Conservation (phyloP, 2,888 invertebrate species). For the Catocala sponsa region DNA sequence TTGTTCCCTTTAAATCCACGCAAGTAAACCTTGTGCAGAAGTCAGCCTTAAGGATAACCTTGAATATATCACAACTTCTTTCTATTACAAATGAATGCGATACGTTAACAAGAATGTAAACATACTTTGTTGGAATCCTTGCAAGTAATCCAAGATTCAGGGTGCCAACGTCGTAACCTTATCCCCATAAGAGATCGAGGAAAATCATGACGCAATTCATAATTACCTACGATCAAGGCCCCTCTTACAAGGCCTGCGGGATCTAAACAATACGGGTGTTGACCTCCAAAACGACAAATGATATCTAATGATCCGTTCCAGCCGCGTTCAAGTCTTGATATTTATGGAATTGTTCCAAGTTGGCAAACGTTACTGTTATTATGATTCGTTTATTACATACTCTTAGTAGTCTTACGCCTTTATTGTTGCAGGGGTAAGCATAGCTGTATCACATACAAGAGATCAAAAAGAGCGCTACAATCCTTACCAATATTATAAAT, state of each 20-base stretch:
- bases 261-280: conserved; percentile 10
- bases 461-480: too few relatives aligned
- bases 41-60: background rate
- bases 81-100: background rate
- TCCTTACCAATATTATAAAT: too few relatives aligned
- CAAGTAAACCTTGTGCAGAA: too few relatives aligned
- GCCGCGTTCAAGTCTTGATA: conserved; percentile 5
- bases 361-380: conserved; percentile 12
- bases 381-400: background rate
- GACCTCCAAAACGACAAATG: conserved; percentile 5
- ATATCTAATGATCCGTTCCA: conserved; percentile 8
- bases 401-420: too few relatives aligned
- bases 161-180: background rate
- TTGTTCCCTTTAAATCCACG: too few relatives aligned
- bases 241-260: conserved; percentile 1
- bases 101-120: background rate
- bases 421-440: too few relatives aligned
- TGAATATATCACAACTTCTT: background rate
- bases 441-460: too few relatives aligned
- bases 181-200: conserved; percentile 7
- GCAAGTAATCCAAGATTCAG: background rate
- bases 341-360: conserved; percentile 23
- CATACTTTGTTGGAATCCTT: background rate
- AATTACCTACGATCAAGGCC: conserved; percentile 15
- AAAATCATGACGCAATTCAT: conserved; percentile 11